These are phyloP conservation scores for Okapia johnstoni DNA, from an alignment of 2,113 vertebrate genomes.

Conservation along the genomic window DNA sequence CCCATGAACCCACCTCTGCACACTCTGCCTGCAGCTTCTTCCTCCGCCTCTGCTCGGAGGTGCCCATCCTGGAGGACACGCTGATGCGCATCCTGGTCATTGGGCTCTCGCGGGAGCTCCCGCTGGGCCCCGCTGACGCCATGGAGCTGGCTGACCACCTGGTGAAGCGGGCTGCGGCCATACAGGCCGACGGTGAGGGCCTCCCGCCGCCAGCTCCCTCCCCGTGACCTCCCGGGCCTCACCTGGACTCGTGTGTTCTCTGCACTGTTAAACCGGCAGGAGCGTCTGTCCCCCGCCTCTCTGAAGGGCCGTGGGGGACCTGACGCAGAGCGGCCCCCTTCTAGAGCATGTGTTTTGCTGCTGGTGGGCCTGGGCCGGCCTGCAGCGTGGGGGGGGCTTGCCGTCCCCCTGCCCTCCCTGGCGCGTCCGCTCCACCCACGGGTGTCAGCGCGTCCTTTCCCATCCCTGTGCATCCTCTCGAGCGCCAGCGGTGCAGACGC, in stretches of 20 bases:
- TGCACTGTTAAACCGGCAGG: background rate
- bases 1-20: background rate
- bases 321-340: rapidly evolving
- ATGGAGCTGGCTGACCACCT: slow-evolving; percentile 99
- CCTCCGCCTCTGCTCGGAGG: slow-evolving; percentile 97
- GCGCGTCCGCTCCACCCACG: rapidly evolving
- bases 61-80: slow-evolving; percentile 96
- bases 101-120: slow-evolving; percentile 93
- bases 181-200: slow-evolving; percentile 91
- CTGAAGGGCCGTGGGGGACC: rapidly evolving
- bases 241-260: background rate
- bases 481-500: rapidly evolving
- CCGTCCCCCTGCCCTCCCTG: background rate
- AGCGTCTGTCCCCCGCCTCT: rapidly evolving
- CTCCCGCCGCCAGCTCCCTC: background rate
- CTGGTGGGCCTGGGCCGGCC: background rate
- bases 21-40: slow-evolving; percentile 87
- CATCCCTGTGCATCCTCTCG: too few species aligned
- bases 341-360: rapidly evolving
- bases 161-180: slow-evolving; percentile 94
- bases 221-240: background rate
- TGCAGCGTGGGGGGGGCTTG: rapidly evolving
- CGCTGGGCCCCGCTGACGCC: slow-evolving; percentile 94
- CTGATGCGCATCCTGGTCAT: slow-evolving; percentile 97
- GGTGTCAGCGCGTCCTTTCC: rapidly evolving